phyloP scores from a whole-genome alignment of 1,140 invertebrate species.

The Nebria ingens region DNA sequence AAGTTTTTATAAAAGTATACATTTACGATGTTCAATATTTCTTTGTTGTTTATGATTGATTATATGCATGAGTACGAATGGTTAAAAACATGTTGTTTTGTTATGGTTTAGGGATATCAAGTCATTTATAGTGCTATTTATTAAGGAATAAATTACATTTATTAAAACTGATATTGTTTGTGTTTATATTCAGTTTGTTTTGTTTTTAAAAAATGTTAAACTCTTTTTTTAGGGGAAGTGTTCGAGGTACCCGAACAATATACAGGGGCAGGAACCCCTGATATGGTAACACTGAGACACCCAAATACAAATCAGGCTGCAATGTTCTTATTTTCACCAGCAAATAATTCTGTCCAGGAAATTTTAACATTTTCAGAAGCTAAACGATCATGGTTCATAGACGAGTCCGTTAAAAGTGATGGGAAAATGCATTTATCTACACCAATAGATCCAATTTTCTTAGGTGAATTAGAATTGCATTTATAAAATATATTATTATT shows the following conservation, averaged over 20 bases:
- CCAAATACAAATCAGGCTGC: slow-evolving; percentile 47
- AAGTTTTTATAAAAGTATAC: not conserved
- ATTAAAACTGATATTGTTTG: slow-evolving; percentile 15
- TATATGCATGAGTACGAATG: too few species aligned
- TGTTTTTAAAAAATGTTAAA: too few species aligned
- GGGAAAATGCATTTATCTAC: slow-evolving; percentile 60
- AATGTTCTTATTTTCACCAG: slow-evolving; percentile 49
- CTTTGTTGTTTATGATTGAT: too few species aligned
- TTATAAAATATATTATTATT: not conserved
- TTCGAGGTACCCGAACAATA: slow-evolving; percentile 41
- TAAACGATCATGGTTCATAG: slow-evolving; percentile 58
- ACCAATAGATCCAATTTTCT: slow-evolving; percentile 60
- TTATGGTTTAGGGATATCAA: not conserved
- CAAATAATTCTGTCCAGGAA: slow-evolving; percentile 49
- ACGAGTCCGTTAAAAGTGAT: slow-evolving; percentile 61
- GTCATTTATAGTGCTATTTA: not conserved
- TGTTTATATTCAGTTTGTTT: too few species aligned
- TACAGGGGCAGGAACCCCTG: slow-evolving; percentile 51
- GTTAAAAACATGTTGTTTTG: too few species aligned
- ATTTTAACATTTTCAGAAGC: slow-evolving; percentile 54
- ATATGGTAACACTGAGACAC: slow-evolving; percentile 60
- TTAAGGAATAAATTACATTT: slow-evolving; percentile 9
- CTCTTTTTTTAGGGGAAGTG: slow-evolving; percentile 34
- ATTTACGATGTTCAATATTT: too few species aligned
- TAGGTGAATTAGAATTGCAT: slow-evolving; percentile 34